Base-by-base conservation (phyloP, 2,113 vertebrate genomes). In the Polyodon spathula region DNA sequence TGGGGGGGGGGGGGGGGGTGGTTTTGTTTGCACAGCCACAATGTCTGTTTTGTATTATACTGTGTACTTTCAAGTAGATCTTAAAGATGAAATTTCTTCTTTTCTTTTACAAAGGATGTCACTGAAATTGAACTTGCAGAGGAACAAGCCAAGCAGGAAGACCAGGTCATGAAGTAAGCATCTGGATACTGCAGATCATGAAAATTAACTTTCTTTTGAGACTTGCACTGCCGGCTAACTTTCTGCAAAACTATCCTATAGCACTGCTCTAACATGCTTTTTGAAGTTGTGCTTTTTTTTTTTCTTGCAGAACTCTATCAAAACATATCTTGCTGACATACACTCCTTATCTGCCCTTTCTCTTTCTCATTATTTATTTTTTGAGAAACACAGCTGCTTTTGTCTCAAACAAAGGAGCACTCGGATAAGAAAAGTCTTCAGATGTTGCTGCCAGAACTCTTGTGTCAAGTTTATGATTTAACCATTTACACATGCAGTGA, bases 121-220 rank as follows among this genome's bases (percentile, higher is more conserved):
- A 94, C 94, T 0, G 88, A 97, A 63, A 81, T 64, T 4, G 94
- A 97, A 68, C 80, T 87, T 59, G 88, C 88, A 0, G 92, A 97
- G 68, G 89, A 90, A 2, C 93, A 93, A 71, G 91, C 89, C 39
- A 94, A 88, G 67, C 82, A 85, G 56, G 95, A 97, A 62, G 91
- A 94, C 15, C 89, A 92, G 73, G 87, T 95, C 15, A 69, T 99
- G 3, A 96, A 90, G 96, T 96, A 68, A 82, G 89, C 72, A 12
- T 11, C 27, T 14, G 0, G 11, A 16, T 7, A 1, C 12, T 11
- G 2, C 27, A 27, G 1, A 1, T 50, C 3, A 11, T 50, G 48
- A 10, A 12, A 44, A 44, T 4, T 4, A 44, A 4, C 12, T 44
- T 9, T 27, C 27, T 27, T 27, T 3, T 27, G 27, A 27, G 27